Evolutionary conservation across 2,113 vertebrate species (phyloP), one percentile per base, ranked within the genome.

Genomic region (Nicator chloris): DNA sequence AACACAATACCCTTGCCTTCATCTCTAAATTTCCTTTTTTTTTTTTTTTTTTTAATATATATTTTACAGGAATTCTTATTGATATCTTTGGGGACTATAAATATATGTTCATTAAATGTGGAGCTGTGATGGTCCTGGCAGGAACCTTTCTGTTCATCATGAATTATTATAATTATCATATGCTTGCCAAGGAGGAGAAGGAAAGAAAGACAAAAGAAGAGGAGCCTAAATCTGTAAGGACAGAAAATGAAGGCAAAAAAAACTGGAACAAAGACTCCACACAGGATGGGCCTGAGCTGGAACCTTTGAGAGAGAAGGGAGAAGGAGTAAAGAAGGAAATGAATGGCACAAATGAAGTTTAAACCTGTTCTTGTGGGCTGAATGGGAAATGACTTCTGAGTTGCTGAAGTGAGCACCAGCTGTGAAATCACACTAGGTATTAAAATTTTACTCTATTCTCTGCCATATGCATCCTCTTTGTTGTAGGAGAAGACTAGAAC

Each of bases 61-160:
- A 18, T 92, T 91, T 86, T 88, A 37, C 93, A 99, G 98, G 98
- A 71, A 96, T 97, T 18, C 95, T 98, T 86, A 98, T 98, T 23
- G 98, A 98, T 96, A 60, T 96, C 76, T 98, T 96, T 45, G 97
- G 91, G 3, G 97, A 98, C 94, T 98, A 98, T 92, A 98, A 96
- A 73, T 98, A 98, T 54, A 97, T 98, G 95, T 98, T 98, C 97
- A 90, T 98, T 87, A 97, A 98, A 97, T 98, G 98, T 59, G 98
- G 98, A n/a, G 65, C 95, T 14, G 98, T 98, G 91, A 98, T 98
- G 92, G 80, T 98, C 79, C 76, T 97, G 37, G 98, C 98, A 4
- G 98, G 98, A 66, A 70, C 97, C 44, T 99, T 99, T 69, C 97
- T 99, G 88, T 98, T 98, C 45, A 68, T 98, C 78, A 98, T 98